Evolutionary conservation across 2,113 vertebrate species (phyloP).

Genomic region (Poecile atricapillus): DNA sequence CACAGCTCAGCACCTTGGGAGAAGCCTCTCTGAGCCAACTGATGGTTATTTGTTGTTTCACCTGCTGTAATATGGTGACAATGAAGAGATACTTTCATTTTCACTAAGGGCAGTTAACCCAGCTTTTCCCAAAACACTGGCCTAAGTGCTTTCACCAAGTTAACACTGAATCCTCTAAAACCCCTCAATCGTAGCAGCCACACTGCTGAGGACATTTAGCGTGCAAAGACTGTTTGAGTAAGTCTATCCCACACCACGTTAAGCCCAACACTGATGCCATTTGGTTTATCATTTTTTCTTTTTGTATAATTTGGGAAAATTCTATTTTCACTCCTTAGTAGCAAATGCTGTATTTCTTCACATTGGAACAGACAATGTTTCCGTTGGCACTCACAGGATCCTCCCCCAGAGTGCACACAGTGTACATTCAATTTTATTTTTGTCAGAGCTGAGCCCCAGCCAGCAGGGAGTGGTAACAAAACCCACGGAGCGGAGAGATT

Average conservation of each 20-base stretch:
- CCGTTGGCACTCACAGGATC: background rate
- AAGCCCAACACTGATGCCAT: background rate
- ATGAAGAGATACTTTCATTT: background rate
- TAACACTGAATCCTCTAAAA: background rate
- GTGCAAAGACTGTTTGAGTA: background rate
- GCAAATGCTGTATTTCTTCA: background rate
- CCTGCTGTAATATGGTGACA: background rate
- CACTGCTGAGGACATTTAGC: background rate
- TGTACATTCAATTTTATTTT: slow-evolving; percentile 11
- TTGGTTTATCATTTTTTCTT: background rate
- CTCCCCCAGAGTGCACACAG: slow-evolving; percentile 23
- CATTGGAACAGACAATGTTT: slow-evolving; percentile 27
- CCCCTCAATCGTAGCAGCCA: background rate
- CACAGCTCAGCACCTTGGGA: background rate
- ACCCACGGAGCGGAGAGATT: background rate
- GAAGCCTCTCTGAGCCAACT: background rate
- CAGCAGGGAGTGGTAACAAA: background rate
- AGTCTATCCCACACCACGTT: background rate
- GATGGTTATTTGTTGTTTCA: background rate
- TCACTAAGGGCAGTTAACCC: background rate
- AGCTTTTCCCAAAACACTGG: background rate
- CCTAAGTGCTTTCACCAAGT: background rate
- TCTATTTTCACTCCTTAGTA: slow-evolving; percentile 36
- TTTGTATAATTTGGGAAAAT: slow-evolving; percentile 15
- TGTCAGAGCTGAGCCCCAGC: background rate